phyloP scores from a whole-genome alignment of 1,140 invertebrate species.

The Bemisia tabaci region DNA sequence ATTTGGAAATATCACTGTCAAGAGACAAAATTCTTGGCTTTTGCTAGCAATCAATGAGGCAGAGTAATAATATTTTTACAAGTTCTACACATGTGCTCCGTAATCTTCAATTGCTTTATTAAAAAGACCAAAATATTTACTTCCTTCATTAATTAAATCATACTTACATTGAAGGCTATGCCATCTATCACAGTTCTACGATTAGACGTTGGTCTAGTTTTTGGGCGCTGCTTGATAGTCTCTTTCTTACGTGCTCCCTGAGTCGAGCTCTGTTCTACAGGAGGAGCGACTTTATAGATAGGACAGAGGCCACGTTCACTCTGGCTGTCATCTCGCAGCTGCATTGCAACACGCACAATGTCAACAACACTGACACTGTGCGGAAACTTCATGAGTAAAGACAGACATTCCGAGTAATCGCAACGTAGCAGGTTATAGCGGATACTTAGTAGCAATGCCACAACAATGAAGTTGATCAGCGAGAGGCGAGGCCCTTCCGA shows the following conservation, averaged over 20 bases:
- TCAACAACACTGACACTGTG: background rate
- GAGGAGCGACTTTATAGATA: background rate
- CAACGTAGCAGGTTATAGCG: constrained; percentile 32
- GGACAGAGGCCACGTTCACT: background rate
- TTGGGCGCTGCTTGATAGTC: background rate
- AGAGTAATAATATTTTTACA: no score
- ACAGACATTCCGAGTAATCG: background rate
- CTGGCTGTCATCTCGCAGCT: background rate
- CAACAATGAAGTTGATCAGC: constrained; percentile 57
- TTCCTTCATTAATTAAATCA: no score
- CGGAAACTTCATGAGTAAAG: background rate
- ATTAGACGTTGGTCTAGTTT: background rate
- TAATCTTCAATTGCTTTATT: no score
- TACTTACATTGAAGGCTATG: background rate
- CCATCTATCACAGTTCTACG: background rate
- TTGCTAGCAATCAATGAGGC: no score
- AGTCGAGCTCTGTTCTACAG: background rate
- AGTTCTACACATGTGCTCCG: no score
- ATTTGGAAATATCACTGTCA: no score
- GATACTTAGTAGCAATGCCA: constrained; percentile 60
- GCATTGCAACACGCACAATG: background rate
- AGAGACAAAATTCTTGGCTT: no score
- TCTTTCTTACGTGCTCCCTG: background rate
- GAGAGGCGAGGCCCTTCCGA: constrained; percentile 44
- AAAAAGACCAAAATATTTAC: no score